Conservation (phyloP, 1,140 invertebrate species). For the Zeugodacus cucurbitae region DNA sequence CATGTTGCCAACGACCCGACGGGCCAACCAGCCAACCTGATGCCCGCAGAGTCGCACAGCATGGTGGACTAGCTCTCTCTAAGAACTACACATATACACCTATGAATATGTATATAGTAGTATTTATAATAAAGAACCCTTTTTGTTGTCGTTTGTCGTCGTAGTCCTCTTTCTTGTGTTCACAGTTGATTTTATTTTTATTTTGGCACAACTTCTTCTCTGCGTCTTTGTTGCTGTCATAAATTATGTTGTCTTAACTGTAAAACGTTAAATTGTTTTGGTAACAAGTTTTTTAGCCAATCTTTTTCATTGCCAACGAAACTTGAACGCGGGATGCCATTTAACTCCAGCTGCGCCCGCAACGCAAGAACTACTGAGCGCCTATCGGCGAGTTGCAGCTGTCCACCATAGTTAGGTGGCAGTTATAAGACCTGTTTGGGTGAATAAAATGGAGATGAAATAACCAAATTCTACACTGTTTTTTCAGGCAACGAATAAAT, state of each 20-base stretch:
- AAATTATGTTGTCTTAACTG: conserved; percentile 62
- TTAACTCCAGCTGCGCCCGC: neutral
- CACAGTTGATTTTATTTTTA: neutral
- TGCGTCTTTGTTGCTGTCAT: conserved; percentile 51
- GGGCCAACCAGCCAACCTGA: conserved; percentile 41
- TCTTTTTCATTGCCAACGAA: neutral
- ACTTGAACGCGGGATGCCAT: neutral
- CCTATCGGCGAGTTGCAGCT: neutral
- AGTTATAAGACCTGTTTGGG: neutral
- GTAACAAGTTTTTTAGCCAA: conserved; percentile 22
- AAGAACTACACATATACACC: neutral
- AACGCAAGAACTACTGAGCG: neutral
- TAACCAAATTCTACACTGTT: no score
- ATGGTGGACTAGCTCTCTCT: neutral
- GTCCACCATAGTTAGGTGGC: neutral
- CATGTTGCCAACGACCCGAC: conserved; percentile 46
- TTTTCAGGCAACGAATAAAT: no score
- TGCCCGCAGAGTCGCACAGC: conserved; percentile 42
- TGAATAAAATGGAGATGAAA: no score
- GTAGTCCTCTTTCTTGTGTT: neutral
- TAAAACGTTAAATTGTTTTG: conserved; percentile 39
- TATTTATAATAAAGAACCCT: neutral
- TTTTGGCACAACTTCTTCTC: neutral
- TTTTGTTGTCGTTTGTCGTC: neutral
- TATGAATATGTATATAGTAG: neutral